Conservation (phyloP, 2,888 invertebrate genomes). For the Lingula anatina region DNA sequence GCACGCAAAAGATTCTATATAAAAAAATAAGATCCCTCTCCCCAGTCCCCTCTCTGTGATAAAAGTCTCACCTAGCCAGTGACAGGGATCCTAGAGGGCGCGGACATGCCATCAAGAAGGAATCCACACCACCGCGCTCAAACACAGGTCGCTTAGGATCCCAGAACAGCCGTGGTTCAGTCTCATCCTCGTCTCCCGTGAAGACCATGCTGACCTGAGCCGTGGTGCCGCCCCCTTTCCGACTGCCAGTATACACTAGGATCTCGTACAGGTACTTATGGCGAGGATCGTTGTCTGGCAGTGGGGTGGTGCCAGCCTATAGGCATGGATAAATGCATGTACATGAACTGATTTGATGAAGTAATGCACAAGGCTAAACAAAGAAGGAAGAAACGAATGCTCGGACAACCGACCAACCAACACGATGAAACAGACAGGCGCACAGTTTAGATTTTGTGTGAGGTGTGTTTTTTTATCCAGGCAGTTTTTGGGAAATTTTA, state of each 20-base stretch:
- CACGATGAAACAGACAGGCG: too few species aligned
- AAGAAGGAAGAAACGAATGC: too few species aligned
- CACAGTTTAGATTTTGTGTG: too few species aligned
- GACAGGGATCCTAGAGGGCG: slow-evolving; percentile 11
- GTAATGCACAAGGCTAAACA: too few species aligned
- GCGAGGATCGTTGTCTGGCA: slow-evolving; percentile 41
- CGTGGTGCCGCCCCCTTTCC: slow-evolving; percentile 19
- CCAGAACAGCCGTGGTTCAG: slow-evolving; percentile 29
- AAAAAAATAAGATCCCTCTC: too few species aligned
- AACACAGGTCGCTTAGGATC: slow-evolving; percentile 35
- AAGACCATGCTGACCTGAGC: slow-evolving; percentile 32
- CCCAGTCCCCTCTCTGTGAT: too few species aligned
- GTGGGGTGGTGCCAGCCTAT: slow-evolving; percentile 38
- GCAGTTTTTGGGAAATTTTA: too few species aligned
- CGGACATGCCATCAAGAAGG: slow-evolving; percentile 43
- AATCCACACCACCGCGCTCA: slow-evolving; percentile 33
- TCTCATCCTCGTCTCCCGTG: slow-evolving; percentile 40
- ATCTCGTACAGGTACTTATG: slow-evolving; percentile 49
- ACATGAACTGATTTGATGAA: too few species aligned
- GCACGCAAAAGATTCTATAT: too few species aligned
- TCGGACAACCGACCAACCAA: too few species aligned
- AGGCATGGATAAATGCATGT: too few species aligned
- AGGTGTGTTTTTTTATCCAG: too few species aligned
- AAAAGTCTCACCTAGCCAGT: slow-evolving; percentile 17
- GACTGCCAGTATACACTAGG: slow-evolving; percentile 37